Evolutionary conservation across 2,113 vertebrate genomes (phyloP).

Genomic region (Thunnus thynnus): DNA sequence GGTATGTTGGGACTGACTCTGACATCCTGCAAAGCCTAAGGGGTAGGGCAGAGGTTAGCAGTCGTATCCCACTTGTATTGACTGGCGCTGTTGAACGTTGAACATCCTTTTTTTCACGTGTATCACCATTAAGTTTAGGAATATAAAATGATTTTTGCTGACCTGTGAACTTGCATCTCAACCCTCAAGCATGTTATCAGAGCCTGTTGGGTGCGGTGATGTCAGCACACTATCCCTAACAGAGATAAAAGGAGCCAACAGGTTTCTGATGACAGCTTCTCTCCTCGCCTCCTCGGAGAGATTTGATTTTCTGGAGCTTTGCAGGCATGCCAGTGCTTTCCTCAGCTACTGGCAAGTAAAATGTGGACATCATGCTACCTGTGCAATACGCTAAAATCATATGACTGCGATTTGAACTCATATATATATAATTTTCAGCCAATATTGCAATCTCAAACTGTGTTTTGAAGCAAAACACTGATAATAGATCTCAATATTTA

Average conservation of each 20-base stretch:
- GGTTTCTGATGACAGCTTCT: slow-evolving; percentile 74
- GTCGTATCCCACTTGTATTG: slow-evolving; percentile 3
- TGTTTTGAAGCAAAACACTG: slow-evolving; percentile 49
- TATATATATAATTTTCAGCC: slow-evolving; percentile 38
- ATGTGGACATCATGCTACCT: slow-evolving; percentile 39
- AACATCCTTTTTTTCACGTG: slow-evolving; percentile 22
- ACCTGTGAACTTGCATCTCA: slow-evolving; percentile 14
- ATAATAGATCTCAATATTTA: slow-evolving; percentile 48
- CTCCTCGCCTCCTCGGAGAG: slow-evolving; percentile 56
- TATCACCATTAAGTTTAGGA: not conserved
- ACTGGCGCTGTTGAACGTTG: slow-evolving; percentile 14
- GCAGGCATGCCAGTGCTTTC: slow-evolving; percentile 20
- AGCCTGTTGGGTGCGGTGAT: slow-evolving; percentile 54
- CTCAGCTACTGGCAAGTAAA: slow-evolving; percentile 38
- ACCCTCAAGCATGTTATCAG: slow-evolving; percentile 1
- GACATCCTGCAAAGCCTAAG: slow-evolving; percentile 82
- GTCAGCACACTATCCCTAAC: slow-evolving; percentile 39
- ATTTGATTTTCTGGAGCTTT: slow-evolving; percentile 51
- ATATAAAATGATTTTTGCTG: not conserved
- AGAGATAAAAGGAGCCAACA: slow-evolving; percentile 63
- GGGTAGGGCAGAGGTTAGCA: slow-evolving; percentile 76
- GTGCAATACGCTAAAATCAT: slow-evolving; percentile 38
- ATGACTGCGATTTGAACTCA: slow-evolving; percentile 41
- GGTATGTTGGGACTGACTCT: slow-evolving; percentile 72
- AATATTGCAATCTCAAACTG: slow-evolving; percentile 65